Evolutionary conservation across 2,888 invertebrate species (phyloP), one percentile per base, ranked within the genome.

Genomic region (Mythimna pallens): DNA sequence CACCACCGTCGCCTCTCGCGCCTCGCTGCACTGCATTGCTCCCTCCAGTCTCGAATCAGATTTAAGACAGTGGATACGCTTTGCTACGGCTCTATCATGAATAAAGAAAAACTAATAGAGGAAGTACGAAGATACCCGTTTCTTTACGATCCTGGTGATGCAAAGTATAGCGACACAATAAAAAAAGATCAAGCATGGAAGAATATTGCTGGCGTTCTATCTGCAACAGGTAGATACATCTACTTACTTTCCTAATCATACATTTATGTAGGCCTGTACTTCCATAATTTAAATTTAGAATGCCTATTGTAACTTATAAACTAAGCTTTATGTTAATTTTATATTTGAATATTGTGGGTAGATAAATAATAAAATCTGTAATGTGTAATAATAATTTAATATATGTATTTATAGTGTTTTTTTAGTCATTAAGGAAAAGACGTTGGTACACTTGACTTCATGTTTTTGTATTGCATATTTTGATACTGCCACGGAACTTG

Each of bases 301-400:
- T 36, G 36, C 36, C 36, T 36, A 0, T 36, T 36, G 36, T 36
- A 36, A 36, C 36, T 36, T 36, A 36, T 36, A 36, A 36, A 36
- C 34, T 34, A 34, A 34, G 36, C 36, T 36, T 36, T 36, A 36
- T 36, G 36, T 36, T 36, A 36, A 36, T 36, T 62, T 62, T 65
- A 65, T 64, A 52, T 64, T 64, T 64, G 52, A 64, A 64, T 64
- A 64, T 64, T 64, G 30, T 64, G 50, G 47, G 64, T 65, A 65
- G 47, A 36, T 54, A 65, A 65, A 65, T 65, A 65, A 65, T 65
- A 65, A 65, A 65, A 65, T 65, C 65, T 36, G 65, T 54, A 65
- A 65, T 65, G 65, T 52, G 12, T 65, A 64, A 64, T 64, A 36
- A 64, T 52, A 52, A 17, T 62, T 25, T 30, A n/a, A 36, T 36